Percentiles rank a stretch among this genome's conserved stretches.
Evolutionary conservation across 2,888 invertebrate genomes (phyloP).

Genomic region (Acanthococcus lagerstroemiae): DNA sequence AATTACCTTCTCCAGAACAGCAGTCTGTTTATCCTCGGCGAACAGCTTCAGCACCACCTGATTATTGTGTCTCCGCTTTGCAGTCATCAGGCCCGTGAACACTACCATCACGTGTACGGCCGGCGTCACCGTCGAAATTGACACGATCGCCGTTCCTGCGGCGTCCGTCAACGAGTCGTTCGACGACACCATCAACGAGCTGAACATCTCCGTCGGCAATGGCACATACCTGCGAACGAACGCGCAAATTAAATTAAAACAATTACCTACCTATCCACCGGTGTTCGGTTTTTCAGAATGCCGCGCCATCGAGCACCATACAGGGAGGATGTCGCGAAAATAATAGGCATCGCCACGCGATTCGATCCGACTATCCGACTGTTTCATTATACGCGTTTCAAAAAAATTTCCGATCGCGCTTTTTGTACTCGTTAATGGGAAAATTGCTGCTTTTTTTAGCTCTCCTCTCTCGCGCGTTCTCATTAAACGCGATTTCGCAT

Average conservation of each 20-base stretch:
- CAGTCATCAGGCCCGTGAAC: conserved; percentile 68
- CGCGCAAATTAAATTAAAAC: neutral
- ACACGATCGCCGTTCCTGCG: conserved; percentile 73
- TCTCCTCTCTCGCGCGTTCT: no score
- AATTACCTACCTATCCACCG: neutral
- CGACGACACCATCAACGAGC: conserved; percentile 56
- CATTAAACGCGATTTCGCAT: no score
- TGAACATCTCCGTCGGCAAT: conserved; percentile 70
- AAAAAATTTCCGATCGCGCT: no score
- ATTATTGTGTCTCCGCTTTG: conserved; percentile 45
- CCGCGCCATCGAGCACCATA: no score
- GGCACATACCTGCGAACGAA: conserved; percentile 56
- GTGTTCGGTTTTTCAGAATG: no score
- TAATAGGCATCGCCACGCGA: no score
- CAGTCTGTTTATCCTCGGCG: conserved; percentile 58
- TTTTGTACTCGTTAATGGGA: no score
- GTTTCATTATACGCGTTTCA: no score
- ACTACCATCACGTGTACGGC: conserved; percentile 69
- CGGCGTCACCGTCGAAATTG: conserved; percentile 63
- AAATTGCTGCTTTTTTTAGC: no score
- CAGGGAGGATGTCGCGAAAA: no score
- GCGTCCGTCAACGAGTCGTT: conserved; percentile 45
- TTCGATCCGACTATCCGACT: no score
- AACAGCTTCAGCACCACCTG: conserved; percentile 60
- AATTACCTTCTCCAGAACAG: conserved; percentile 61